Evolutionary conservation across 2,113 vertebrate genomes (phyloP), one percentile per base, ranked within the genome.

Genomic region (Chionodraco myersi): DNA sequence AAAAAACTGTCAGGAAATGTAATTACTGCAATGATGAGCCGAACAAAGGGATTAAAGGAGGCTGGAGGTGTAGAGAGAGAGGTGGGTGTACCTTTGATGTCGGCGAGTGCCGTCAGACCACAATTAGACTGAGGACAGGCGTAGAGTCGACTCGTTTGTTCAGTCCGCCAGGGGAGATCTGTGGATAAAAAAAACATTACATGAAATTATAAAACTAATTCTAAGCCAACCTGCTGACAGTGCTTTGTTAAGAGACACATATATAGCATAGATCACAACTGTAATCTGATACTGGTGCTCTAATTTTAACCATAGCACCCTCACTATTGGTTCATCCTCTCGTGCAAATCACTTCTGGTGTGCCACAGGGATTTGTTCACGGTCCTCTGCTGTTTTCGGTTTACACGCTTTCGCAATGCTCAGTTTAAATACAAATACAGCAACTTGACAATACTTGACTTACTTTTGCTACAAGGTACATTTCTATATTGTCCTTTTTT

Each of bases 71-170:
- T 51, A 62, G 80, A 61, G 65, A 56, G 52, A 62, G 72, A 58
- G 70, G 72, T 1, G n/a, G 49, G 34, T 14, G 65, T 94, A 94
- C 93, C 94, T 94, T 93, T 92, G 92, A 93, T 84, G 90, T 86
- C 9, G 34, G 68, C 13, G 77, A 65, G 77, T 62, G 78, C 86
- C 67, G 89, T 92, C 87, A 89, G 88, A 86, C 77, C 70, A 69
- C 63, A 48, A 90, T 80, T 70, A 84, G 84, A 89, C 80, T 34
- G 81, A 81, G 78, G 79, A 77, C 72, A 80, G 68, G 62, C 30
- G 71, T 34, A 53, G 77, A 91, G 84, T 84, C 59, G 53, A 86
- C 70, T 76, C 63, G 88, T 67, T 82, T 79, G 86, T 80, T 84
- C 86, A 56, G 81, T 90, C 85, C 84, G 48, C 89, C 82, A 49